A percentile compares a stretch with the other conserved stretches of the same genome.
Conservation (phyloP, 2,888 invertebrate genomes). For the Ectemnius lituratus region DNA sequence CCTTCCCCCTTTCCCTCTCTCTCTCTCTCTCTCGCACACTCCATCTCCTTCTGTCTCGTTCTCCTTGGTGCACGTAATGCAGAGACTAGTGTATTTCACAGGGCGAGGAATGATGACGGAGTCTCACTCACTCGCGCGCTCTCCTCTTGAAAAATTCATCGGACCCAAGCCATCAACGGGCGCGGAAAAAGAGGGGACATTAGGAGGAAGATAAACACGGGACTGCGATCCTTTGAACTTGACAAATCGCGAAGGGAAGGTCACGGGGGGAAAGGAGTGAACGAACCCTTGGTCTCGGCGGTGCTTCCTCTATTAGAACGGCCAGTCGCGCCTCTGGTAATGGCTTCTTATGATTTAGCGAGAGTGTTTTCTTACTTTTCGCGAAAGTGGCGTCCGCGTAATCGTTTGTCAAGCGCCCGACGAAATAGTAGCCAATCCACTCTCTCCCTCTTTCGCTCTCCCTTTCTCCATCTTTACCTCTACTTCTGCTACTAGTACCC, state of each 20-base stretch:
- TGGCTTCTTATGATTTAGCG: slow-evolving; percentile 71
- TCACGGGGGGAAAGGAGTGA: slow-evolving; percentile 42
- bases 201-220: slow-evolving; percentile 58
- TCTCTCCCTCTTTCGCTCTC: slow-evolving; percentile 33
- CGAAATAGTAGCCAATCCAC: slow-evolving; percentile 63
- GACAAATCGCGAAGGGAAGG: slow-evolving; percentile 56
- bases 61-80: not conserved
- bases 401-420: slow-evolving; percentile 70
- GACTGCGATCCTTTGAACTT: slow-evolving; percentile 52
- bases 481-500: too few species aligned
- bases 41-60: not conserved
- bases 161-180: slow-evolving; percentile 26
- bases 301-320: slow-evolving; percentile 44
- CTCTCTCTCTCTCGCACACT: too few species aligned
- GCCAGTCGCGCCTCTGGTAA: slow-evolving; percentile 57
- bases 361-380: slow-evolving; percentile 70
- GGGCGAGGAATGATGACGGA: slow-evolving; percentile 12
- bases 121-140: slow-evolving; percentile 5
- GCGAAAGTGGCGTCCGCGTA: slow-evolving; percentile 66
- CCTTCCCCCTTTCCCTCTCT: not conserved
- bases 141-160: slow-evolving; percentile 57
- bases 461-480: too few species aligned
- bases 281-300: slow-evolving; percentile 46
- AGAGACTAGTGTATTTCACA: not conserved
- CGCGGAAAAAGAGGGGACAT: slow-evolving; percentile 35